These are phyloP conservation scores for Datnioides undecimradiatus DNA, from an alignment of 2,113 vertebrate genomes.

Conservation along the genomic window DNA sequence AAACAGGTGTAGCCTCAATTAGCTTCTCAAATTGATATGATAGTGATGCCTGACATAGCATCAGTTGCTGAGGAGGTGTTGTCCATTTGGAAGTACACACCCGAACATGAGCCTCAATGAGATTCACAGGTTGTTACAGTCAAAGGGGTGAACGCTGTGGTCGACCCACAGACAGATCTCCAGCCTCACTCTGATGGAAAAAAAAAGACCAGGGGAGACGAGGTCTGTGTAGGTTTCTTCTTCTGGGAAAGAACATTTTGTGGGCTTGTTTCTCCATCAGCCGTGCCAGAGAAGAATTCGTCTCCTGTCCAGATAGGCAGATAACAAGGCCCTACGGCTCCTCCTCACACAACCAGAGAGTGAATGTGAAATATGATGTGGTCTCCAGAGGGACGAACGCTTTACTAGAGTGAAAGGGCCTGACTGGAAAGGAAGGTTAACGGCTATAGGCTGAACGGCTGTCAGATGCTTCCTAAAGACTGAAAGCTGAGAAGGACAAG, in stretches of 20 bases:
- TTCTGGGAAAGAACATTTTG: conserved; percentile 26
- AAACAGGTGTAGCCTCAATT: not conserved
- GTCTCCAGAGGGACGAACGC: conserved; percentile 32
- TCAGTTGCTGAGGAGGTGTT: not conserved
- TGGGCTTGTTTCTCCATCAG: conserved; percentile 53
- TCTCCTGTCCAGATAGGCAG: conserved; percentile 53
- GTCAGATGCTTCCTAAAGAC: conserved; percentile 16
- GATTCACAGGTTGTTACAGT: conserved; percentile 12
- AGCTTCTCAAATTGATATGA: not conserved
- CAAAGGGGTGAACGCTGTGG: not conserved
- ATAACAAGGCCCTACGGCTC: conserved; percentile 47
- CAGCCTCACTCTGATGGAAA: not conserved
- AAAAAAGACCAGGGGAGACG: not conserved
- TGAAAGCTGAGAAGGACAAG: conserved; percentile 5
- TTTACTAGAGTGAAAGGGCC: conserved; percentile 49
- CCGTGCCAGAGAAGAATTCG: conserved; percentile 50
- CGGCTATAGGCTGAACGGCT: conserved; percentile 38
- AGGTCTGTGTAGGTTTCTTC: not conserved
- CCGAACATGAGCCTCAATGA: not conserved
- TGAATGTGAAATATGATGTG: conserved; percentile 70
- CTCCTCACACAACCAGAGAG: conserved; percentile 45
- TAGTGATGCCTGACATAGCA: not conserved
- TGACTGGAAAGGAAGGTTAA: conserved; percentile 17
- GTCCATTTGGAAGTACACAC: not conserved
- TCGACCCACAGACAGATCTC: not conserved